A percentile compares a stretch with the other conserved stretches of the same genome.
phyloP scores from a whole-genome alignment of 2,888 invertebrate genomes.

The Arrhopalites spinosus region DNA sequence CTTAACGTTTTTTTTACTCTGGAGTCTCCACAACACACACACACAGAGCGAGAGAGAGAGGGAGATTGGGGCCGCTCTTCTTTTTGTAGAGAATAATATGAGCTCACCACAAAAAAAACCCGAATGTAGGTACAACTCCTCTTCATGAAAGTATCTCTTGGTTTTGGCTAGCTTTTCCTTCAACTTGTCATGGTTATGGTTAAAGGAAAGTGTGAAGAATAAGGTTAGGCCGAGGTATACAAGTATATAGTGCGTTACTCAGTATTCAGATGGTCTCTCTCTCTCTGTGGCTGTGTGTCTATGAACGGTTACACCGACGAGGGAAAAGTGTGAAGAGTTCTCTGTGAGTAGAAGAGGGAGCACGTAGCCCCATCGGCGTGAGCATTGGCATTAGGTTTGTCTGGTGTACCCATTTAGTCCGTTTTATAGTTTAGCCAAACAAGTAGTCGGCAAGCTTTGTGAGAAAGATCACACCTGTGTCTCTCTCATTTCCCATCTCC shows the following conservation, averaged over 20 bases:
- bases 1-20: too few species aligned
- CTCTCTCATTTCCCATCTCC: background rate
- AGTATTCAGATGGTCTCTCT: slow-evolving; percentile 26
- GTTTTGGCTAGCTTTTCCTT: too few species aligned
- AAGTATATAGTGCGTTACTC: background rate
- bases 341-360: slow-evolving; percentile 4
- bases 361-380: slow-evolving; percentile 42
- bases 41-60: too few species aligned
- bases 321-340: slow-evolving; percentile 9
- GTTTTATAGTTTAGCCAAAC: slow-evolving; percentile 48
- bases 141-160: too few species aligned
- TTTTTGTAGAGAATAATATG: too few species aligned
- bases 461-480: slow-evolving; percentile 48
- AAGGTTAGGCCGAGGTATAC: too few species aligned
- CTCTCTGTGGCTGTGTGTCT: slow-evolving; percentile 3
- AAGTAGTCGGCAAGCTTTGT: slow-evolving; percentile 38
- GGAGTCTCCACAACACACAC: too few species aligned
- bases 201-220: too few species aligned
- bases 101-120: too few species aligned
- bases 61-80: too few species aligned
- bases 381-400: slow-evolving; percentile 38
- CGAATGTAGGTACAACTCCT: too few species aligned
- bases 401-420: slow-evolving; percentile 30
- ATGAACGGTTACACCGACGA: slow-evolving; percentile 2
- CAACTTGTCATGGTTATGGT: too few species aligned